A percentile compares a stretch with the other conserved stretches of the same genome.
These are phyloP conservation scores for Amblyjoppa fuscipennis DNA, from an alignment of 2,888 invertebrate genomes.

Conservation along the genomic window DNA sequence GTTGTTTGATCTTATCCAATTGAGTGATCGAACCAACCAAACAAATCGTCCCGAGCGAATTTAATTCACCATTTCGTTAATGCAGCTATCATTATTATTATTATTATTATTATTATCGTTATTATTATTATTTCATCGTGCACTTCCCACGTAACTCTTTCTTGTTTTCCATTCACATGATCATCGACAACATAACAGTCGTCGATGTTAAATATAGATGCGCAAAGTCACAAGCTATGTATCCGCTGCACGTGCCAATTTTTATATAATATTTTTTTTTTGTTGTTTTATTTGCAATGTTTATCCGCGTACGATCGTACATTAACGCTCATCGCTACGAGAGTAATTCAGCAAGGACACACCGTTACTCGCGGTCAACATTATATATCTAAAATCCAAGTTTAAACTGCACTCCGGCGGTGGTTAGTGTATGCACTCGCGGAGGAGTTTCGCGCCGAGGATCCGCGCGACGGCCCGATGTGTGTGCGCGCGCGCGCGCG, in stretches of 20 bases:
- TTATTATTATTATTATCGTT: neutral
- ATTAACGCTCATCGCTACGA: conserved; percentile 6
- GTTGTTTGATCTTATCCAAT: neutral
- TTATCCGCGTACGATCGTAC: conserved; percentile 1
- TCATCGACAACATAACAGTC: neutral
- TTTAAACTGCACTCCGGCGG: conserved; percentile 27
- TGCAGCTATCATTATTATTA: no score
- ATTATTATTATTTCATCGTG: neutral
- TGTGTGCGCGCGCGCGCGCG: neutral
- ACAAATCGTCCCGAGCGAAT: no score
- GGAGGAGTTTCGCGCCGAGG: neutral
- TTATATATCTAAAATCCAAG: conserved; percentile 41
- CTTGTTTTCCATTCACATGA: neutral
- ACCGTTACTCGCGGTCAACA: conserved; percentile 43
- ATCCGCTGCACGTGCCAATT: conserved; percentile 6
- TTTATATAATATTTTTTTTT: neutral
- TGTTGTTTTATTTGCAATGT: neutral
- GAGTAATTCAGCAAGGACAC: conserved; percentile 36
- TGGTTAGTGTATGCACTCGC: conserved; percentile 20
- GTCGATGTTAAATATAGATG: conserved; percentile 2
- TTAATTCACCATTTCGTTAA: no score
- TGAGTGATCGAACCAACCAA: no score
- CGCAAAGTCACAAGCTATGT: neutral
- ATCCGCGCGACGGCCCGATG: neutral
- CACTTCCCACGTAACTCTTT: neutral